Evolutionary conservation across 2,888 invertebrate genomes (phyloP).

Genomic region (Troilus luridus): DNA sequence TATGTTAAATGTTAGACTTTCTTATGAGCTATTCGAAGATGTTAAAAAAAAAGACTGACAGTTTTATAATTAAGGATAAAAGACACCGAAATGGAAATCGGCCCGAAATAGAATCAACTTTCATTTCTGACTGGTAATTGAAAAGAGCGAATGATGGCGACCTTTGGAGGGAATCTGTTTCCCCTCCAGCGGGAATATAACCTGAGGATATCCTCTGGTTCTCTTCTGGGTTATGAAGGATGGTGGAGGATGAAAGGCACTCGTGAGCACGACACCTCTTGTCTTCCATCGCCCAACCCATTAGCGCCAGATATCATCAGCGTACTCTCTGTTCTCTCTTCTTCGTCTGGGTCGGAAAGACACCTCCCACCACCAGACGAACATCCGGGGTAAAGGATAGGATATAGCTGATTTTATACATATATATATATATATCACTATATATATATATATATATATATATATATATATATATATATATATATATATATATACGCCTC

Average conservation of each 20-base stretch:
- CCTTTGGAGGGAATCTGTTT: neutral
- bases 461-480: no score
- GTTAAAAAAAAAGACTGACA: neutral
- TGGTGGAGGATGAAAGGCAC: neutral
- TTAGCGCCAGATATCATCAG: conserved; percentile 18
- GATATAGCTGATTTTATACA: neutral
- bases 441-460: no score
- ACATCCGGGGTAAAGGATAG: neutral
- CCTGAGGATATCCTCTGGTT: neutral
- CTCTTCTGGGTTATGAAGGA: neutral
- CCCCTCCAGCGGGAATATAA: neutral
- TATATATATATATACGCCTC: no score
- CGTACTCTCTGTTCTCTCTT: neutral
- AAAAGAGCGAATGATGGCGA: neutral
- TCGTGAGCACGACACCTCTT: conserved; percentile 32
- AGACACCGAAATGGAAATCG: neutral
- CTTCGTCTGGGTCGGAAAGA: conserved; percentile 12
- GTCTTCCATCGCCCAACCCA: neutral
- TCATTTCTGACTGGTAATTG: neutral
- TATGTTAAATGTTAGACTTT: no score
- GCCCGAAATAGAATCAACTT: neutral
- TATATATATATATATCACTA: no score
- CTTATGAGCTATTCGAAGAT: no score
- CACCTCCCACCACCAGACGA: neutral
- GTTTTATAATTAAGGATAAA: neutral